Conservation (phyloP, 2,888 invertebrate genomes). For the Temnothorax ravouxi region DNA sequence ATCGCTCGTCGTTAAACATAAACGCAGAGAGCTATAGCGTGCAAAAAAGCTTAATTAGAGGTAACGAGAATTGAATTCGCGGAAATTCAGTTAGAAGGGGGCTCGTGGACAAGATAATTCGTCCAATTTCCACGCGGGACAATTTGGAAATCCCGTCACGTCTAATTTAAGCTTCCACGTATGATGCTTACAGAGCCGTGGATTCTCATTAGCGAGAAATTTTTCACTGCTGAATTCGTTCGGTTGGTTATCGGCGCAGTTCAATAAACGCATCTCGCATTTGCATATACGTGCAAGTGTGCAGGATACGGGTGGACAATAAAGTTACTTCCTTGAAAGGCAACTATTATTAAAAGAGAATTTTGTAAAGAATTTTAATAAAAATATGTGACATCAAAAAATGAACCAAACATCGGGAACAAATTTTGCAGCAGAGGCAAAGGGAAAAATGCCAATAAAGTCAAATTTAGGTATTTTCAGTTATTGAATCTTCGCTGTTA, state of each 20-base stretch:
- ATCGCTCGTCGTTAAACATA: background rate
- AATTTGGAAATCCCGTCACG: background rate
- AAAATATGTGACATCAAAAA: background rate
- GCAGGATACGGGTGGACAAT: constrained; percentile 60
- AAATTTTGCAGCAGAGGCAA: background rate
- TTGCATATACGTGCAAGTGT: constrained; percentile 59
- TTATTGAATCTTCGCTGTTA: background rate
- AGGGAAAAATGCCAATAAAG: background rate
- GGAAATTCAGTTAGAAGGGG: background rate
- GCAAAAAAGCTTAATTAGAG: background rate
- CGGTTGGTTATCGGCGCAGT: constrained; percentile 48
- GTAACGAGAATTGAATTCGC: background rate
- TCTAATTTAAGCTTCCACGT: background rate
- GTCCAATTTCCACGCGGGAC: background rate
- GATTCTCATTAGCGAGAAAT: constrained; percentile 21
- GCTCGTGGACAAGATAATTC: background rate
- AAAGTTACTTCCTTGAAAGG: background rate
- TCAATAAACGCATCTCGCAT: constrained; percentile 63
- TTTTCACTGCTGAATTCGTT: constrained; percentile 44
- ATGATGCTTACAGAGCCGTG: background rate
- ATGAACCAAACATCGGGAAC: background rate
- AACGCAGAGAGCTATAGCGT: background rate
- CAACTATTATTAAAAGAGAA: background rate
- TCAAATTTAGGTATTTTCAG: background rate
- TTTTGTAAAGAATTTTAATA: background rate